Conservation (phyloP, 23 tunicate species). For the Ascidia mentula region DNA sequence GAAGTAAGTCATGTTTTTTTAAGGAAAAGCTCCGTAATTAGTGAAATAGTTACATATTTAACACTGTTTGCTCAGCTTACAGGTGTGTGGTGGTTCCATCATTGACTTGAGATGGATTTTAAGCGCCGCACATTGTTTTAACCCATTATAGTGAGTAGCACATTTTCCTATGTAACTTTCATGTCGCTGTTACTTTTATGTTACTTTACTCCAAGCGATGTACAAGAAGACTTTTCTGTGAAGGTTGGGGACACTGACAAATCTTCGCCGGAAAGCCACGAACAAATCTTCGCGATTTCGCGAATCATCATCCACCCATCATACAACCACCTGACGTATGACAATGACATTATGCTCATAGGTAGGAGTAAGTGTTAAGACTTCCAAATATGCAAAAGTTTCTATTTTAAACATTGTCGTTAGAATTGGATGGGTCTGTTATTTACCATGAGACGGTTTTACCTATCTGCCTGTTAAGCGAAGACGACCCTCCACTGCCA, state of each 20-base stretch:
- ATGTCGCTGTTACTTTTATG: too few relatives aligned
- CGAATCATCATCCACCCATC: background rate
- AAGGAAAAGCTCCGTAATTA: background rate
- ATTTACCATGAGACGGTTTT: background rate
- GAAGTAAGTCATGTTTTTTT: background rate
- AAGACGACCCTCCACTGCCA: background rate
- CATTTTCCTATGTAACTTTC: too few relatives aligned
- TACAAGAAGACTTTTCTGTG: background rate
- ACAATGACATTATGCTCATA: background rate
- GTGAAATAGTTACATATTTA: background rate
- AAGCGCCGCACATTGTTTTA: background rate
- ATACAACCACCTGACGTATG: background rate
- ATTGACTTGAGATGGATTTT: background rate
- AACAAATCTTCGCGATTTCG: background rate
- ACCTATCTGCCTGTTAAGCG: background rate
- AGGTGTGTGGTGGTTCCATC: background rate
- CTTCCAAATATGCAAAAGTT: too few relatives aligned
- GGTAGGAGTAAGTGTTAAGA: background rate
- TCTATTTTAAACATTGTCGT: too few relatives aligned
- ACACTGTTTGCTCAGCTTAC: background rate
- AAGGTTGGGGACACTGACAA: conserved; percentile 6
- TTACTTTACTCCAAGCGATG: too few relatives aligned
- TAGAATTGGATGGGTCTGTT: background rate
- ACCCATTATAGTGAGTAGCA: background rate
- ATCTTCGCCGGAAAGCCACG: background rate